Conservation (phyloP, 2,113 vertebrate genomes). For the Platichthys flesus region DNA sequence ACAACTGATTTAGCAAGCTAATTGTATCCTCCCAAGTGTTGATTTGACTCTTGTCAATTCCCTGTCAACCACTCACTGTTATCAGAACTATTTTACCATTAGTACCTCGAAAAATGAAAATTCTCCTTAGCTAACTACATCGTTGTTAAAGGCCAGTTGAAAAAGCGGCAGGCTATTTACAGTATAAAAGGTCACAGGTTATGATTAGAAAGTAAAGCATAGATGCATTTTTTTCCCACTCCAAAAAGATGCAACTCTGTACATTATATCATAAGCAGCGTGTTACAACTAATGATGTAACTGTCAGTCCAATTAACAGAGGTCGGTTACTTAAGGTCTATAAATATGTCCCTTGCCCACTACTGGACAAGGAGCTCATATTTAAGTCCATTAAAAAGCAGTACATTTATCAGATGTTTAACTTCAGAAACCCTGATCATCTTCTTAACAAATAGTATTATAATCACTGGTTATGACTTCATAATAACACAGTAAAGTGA, state of each 20-base stretch:
- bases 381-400: too few species aligned
- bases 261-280: slow-evolving; percentile 25
- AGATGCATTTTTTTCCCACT: slow-evolving; percentile 25
- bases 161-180: slow-evolving; percentile 35
- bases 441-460: not conserved
- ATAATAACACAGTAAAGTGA: too few species aligned
- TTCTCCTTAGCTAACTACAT: not conserved
- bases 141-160: slow-evolving; percentile 11
- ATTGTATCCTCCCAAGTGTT: too few species aligned
- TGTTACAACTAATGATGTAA: slow-evolving; percentile 3
- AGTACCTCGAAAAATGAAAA: not conserved
- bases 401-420: too few species aligned
- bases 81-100: not conserved
- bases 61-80: not conserved
- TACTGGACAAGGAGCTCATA: too few species aligned
- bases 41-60: not conserved
- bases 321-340: not conserved
- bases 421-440: too few species aligned
- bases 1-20: not conserved
- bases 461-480: too few species aligned
- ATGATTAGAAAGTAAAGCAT: slow-evolving; percentile 36
- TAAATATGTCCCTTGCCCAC: not conserved
- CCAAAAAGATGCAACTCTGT: slow-evolving; percentile 47
- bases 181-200: slow-evolving; percentile 58
- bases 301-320: not conserved